Conservation (phyloP, 2,888 invertebrate genomes). For the Anticlea derivata region DNA sequence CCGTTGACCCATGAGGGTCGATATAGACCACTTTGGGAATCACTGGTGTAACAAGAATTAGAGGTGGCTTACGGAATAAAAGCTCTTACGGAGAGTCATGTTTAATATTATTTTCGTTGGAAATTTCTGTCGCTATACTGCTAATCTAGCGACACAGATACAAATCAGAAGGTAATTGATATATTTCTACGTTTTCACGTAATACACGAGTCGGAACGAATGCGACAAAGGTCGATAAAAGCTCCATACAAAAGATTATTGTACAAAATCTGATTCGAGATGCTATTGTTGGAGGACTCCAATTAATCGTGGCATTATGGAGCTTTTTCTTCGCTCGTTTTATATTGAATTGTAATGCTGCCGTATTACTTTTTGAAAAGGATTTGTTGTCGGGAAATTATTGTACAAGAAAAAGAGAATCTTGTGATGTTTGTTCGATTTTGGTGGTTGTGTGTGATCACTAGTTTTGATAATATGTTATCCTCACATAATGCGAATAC, state of each 20-base stretch:
- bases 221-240: slow-evolving; percentile 2
- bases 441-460: no score
- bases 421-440: not conserved
- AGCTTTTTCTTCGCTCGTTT: slow-evolving; percentile 9
- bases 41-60: no score
- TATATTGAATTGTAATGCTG: slow-evolving; percentile 9
- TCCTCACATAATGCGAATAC: no score
- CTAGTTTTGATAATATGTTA: no score
- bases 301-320: slow-evolving; percentile 19
- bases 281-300: slow-evolving; percentile 2
- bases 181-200: not conserved
- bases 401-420: not conserved
- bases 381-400: slow-evolving; percentile 7
- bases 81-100: no score
- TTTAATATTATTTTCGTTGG: no score
- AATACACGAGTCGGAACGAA: not conserved
- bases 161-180: not conserved
- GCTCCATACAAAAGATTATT: slow-evolving; percentile 9
- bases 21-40: no score
- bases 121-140: no score
- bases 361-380: slow-evolving; percentile 10
- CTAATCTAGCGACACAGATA: not conserved
- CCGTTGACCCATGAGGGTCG: no score
- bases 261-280: slow-evolving; percentile 10
- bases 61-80: no score